These are phyloP conservation scores for Mesocricetus auratus DNA, from an alignment of 2,113 vertebrate genomes.

Conservation along the genomic window DNA sequence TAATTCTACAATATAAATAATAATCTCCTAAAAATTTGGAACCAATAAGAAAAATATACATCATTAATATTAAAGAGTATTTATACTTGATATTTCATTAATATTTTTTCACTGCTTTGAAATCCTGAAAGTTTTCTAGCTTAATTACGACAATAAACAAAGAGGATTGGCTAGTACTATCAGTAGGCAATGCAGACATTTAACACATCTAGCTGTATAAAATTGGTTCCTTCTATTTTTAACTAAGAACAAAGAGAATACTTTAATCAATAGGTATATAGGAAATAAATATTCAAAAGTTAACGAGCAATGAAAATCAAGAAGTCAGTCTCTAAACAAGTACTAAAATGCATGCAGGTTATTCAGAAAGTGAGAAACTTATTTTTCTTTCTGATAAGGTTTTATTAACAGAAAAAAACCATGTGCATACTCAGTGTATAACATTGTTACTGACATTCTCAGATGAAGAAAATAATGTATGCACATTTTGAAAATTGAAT, in stretches of 20 bases:
- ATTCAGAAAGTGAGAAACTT: background rate
- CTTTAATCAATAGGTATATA: background rate
- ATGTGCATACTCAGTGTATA: background rate
- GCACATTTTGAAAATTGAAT: background rate
- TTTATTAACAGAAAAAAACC: background rate
- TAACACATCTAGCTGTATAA: background rate
- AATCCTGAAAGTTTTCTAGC: background rate
- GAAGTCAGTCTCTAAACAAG: background rate
- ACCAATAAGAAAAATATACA: slow-evolving; percentile 39
- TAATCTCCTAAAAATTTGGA: slow-evolving; percentile 5
- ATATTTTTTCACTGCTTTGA: background rate
- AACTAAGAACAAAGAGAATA: background rate
- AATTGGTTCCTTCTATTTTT: background rate
- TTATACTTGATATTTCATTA: slow-evolving; percentile 3
- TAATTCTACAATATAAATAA: slow-evolving; percentile 58
- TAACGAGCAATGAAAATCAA: background rate
- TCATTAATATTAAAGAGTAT: slow-evolving; percentile 54
- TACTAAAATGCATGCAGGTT: background rate
- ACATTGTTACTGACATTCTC: background rate
- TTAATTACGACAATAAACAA: slow-evolving; percentile 6
- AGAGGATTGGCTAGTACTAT: background rate
- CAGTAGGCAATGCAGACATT: background rate
- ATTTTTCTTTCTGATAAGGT: background rate
- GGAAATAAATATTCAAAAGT: background rate
- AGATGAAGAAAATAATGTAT: background rate